These are phyloP conservation scores for Carassius gibelio DNA, from an alignment of 2,113 vertebrate species.

Conservation along the genomic window DNA sequence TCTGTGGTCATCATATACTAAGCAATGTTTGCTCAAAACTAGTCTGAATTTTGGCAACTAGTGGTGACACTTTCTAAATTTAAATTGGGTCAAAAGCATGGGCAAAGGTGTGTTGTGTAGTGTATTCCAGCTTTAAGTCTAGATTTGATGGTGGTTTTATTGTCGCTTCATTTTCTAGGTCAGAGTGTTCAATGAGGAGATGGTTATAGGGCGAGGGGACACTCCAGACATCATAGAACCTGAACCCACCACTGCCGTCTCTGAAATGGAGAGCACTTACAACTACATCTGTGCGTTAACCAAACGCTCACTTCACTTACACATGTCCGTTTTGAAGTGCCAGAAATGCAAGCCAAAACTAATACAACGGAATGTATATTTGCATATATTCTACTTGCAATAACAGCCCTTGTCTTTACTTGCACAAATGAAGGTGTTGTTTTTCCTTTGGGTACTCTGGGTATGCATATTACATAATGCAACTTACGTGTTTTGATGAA, in stretches of 20 bases:
- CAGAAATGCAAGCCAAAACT: conserved; percentile 14
- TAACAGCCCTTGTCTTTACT: too few relatives aligned
- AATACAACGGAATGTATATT: background rate
- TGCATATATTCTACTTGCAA: conserved; percentile 10
- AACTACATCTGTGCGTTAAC: conserved; percentile 76
- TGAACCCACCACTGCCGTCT: conserved; percentile 60
- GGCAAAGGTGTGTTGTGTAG: background rate
- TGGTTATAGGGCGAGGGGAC: conserved; percentile 39
- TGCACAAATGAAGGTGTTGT: background rate
- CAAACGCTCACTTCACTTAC: background rate
- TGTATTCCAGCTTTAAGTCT: background rate
- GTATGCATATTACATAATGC: background rate
- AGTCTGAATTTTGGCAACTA: background rate
- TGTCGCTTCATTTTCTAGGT: conserved; percentile 17
- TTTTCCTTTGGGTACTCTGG: background rate
- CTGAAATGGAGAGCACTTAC: conserved; percentile 78
- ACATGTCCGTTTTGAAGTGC: background rate
- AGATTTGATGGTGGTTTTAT: background rate
- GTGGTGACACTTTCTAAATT: background rate
- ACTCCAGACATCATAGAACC: conserved; percentile 50
- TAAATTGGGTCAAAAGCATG: background rate
- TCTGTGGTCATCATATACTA: background rate
- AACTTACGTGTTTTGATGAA: background rate
- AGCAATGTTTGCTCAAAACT: background rate
- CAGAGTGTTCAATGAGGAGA: conserved; percentile 29